phyloP scores from a whole-genome alignment of 1,140 invertebrate species.

The Physella acuta region DNA sequence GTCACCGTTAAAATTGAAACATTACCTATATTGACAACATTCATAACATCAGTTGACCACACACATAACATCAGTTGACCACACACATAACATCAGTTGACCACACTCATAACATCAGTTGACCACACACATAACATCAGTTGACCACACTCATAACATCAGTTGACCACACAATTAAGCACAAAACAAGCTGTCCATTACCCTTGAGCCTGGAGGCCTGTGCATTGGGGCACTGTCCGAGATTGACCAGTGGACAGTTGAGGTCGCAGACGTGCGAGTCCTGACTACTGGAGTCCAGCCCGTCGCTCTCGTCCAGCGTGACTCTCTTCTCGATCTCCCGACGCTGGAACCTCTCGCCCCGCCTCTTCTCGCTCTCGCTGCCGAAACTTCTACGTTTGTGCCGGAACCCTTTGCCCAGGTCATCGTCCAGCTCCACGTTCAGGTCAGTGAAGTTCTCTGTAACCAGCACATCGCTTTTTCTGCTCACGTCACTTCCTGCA shows the following conservation, averaged over 20 bases:
- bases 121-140: too few species aligned
- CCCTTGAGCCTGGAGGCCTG: background rate
- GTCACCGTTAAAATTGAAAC: too few species aligned
- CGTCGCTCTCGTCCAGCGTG: background rate
- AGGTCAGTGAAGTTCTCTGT: conserved; percentile 4
- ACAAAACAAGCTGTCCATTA: too few species aligned
- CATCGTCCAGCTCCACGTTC: background rate
- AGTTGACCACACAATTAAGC: too few species aligned
- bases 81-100: too few species aligned
- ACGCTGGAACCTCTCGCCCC: conserved; percentile 16
- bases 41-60: too few species aligned
- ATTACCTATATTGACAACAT: too few species aligned
- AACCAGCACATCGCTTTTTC: background rate
- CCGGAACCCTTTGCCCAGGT: conserved; percentile 4
- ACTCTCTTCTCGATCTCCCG: conserved; percentile 14
- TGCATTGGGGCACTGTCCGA: background rate
- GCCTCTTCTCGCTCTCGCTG: conserved; percentile 18
- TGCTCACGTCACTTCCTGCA: background rate
- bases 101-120: too few species aligned
- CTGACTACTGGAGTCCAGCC: background rate
- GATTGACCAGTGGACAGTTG: conserved; percentile 6
- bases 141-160: too few species aligned
- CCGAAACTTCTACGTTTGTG: conserved; percentile 9
- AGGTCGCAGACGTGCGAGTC: conserved; percentile 14
- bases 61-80: too few species aligned